Base-by-base conservation (phyloP, 1,140 invertebrate species). In the Nasonia longicornis region DNA sequence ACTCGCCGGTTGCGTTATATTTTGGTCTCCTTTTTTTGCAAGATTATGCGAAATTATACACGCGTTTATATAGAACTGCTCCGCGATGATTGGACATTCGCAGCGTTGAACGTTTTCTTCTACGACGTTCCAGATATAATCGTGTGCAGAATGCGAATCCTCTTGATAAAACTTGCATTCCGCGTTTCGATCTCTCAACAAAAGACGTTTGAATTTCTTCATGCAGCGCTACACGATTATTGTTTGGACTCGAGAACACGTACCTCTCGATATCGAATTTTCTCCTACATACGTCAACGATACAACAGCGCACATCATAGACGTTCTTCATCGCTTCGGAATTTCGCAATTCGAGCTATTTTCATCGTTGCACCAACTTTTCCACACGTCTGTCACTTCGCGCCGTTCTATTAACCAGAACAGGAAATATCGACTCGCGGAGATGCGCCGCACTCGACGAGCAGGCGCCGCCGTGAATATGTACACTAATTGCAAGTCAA, bases 401-500 rank as follows among this genome's bases (percentile, higher is more conserved):
- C 64, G 22, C 64, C 3, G 1, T 67, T 26, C n/a, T 67, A n/a
- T 67, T 70, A 38, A 70, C 29, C 29, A 70, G 31, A 70, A 70
- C 31, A 35, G 31, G 31, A 70, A 38, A 38, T 38, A 70, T 35
- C 1, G 29, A 70, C 35, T 3, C 20, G 52, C 52, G 20, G 20
- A 58, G 52, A 58, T 58, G 52, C 26, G 26, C 26, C 26, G 26
- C 52, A 58, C 52, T 58, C 20, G 52, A 58, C 3, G 6, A n/a
- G 14, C 26, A 20, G 16, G 20, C 20, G 20, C 6, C 20, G 52
- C 20, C 6, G 6, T 42, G 10, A 8, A 42, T 63, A 1, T 63
- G 20, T 22, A 20, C n/a, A 16, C 69, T 38, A 70, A 70, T 70
- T 70, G 69, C 35, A 70, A 38, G 35, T 35, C 69, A 38, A 70